These are phyloP conservation scores for Climacteris rufus DNA, from an alignment of 2,113 vertebrate genomes.

Conservation along the genomic window DNA sequence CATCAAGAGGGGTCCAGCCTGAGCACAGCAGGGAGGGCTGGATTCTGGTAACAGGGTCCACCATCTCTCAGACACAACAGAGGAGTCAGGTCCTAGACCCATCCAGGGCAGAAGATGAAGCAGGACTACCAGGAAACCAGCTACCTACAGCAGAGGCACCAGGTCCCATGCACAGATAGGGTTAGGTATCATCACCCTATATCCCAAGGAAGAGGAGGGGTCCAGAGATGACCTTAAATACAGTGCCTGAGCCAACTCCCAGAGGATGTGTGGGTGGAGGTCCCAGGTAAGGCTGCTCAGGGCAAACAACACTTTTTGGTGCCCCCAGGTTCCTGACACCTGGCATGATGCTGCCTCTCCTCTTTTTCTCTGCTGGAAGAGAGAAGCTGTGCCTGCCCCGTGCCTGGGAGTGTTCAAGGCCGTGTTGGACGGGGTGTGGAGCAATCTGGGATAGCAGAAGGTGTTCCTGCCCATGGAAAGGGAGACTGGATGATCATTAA, in stretches of 20 bases:
- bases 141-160: not conserved
- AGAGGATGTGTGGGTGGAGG: rapidly evolving
- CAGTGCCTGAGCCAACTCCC: not conserved
- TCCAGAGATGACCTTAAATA: not conserved
- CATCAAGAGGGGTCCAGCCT: not conserved
- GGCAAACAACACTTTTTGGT: not conserved
- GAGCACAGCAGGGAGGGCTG: not conserved
- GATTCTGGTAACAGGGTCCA: too few relatives aligned
- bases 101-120: not conserved
- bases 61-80: not conserved
- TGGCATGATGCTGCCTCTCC: not conserved
- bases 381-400: not conserved
- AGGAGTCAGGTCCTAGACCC: not conserved
- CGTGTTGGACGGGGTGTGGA: not conserved
- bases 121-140: not conserved
- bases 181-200: rapidly evolving
- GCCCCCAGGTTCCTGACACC: not conserved
- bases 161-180: rapidly evolving
- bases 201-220: rapidly evolving
- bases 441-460: not conserved
- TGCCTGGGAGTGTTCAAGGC: not conserved
- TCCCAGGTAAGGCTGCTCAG: not conserved
- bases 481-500: not conserved
- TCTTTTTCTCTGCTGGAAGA: not conserved
- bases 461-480: not conserved